phyloP scores from a whole-genome alignment of 2,888 invertebrate species.

The Fragum sueziense region DNA sequence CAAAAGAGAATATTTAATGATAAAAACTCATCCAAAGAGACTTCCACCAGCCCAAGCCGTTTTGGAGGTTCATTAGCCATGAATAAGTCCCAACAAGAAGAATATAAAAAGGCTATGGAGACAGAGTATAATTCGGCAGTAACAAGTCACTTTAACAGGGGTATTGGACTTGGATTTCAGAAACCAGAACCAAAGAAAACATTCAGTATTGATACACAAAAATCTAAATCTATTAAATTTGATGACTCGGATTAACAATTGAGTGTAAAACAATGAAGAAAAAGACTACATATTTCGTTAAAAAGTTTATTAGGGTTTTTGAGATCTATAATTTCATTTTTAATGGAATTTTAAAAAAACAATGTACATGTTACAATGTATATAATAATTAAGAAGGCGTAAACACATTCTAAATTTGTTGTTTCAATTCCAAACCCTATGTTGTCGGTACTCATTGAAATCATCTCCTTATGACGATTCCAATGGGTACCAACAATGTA shows the following conservation, averaged over 20 bases:
- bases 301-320: too few species aligned
- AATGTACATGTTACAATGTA: too few species aligned
- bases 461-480: too few species aligned
- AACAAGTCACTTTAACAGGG: slow-evolving; percentile 66
- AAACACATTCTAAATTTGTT: too few species aligned
- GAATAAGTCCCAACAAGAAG: slow-evolving; percentile 58
- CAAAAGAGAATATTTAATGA: slow-evolving; percentile 38
- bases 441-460: too few species aligned
- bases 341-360: too few species aligned
- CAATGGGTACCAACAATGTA: too few species aligned
- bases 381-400: too few species aligned
- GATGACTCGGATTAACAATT: slow-evolving; percentile 56
- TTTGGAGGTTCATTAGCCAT: slow-evolving; percentile 62
- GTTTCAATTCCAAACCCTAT: too few species aligned
- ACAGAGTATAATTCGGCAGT: slow-evolving; percentile 71
- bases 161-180: slow-evolving; percentile 72
- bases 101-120: slow-evolving; percentile 64
- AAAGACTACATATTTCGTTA: neutral
- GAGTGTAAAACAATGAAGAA: neutral
- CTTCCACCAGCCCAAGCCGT: neutral
- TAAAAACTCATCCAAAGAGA: neutral
- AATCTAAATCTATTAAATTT: slow-evolving; percentile 72
- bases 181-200: slow-evolving; percentile 71
- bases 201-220: slow-evolving; percentile 70
- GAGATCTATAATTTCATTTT: too few species aligned